A percentile compares a stretch with the other conserved stretches of the same genome.
These are phyloP conservation scores for Lordiphosa clarofinis DNA, from an alignment of 1,140 invertebrate genomes.

Conservation along the genomic window DNA sequence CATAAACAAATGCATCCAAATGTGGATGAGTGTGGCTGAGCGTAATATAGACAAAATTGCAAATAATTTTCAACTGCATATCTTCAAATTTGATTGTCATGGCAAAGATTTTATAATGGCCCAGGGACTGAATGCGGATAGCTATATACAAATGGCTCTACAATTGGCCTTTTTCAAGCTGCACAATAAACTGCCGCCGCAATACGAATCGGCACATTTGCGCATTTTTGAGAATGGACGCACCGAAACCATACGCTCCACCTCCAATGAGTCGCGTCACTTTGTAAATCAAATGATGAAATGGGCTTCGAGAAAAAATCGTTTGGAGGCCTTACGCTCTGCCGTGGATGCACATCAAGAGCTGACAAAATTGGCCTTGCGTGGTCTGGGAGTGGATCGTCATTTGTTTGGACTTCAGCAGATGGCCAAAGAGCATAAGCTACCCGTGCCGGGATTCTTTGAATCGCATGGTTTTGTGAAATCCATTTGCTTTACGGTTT, in stretches of 20 bases:
- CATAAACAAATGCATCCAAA: constrained; percentile 1
- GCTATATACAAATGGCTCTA: constrained; percentile 95
- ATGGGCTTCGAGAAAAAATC: constrained; percentile 65
- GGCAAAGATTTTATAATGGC: constrained; percentile 91
- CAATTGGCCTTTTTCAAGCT: constrained; percentile 92
- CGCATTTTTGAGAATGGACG: constrained; percentile 89
- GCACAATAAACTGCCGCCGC: constrained; percentile 87
- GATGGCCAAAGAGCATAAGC: constrained; percentile 87
- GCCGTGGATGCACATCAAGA: constrained; percentile 91
- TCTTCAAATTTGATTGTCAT: constrained; percentile 86
- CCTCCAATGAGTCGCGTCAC: constrained; percentile 86
- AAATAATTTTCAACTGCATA: constrained; percentile 85
- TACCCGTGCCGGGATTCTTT: constrained; percentile 87
- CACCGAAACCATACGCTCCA: constrained; percentile 94
- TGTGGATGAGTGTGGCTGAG: constrained; percentile 38
- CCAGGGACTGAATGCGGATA: constrained; percentile 91
- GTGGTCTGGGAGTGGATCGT: constrained; percentile 90
- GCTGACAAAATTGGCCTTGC: constrained; percentile 88
- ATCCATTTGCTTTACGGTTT: constrained; percentile 88
- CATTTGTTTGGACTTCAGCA: constrained; percentile 93
- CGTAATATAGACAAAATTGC: constrained; percentile 79
- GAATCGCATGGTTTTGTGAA: constrained; percentile 85
- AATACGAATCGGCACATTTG: constrained; percentile 92
- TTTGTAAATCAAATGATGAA: constrained; percentile 87
- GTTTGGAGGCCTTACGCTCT: constrained; percentile 81